phyloP scores from a whole-genome alignment of 2,113 vertebrate genomes.

The Trinectes maculatus region DNA sequence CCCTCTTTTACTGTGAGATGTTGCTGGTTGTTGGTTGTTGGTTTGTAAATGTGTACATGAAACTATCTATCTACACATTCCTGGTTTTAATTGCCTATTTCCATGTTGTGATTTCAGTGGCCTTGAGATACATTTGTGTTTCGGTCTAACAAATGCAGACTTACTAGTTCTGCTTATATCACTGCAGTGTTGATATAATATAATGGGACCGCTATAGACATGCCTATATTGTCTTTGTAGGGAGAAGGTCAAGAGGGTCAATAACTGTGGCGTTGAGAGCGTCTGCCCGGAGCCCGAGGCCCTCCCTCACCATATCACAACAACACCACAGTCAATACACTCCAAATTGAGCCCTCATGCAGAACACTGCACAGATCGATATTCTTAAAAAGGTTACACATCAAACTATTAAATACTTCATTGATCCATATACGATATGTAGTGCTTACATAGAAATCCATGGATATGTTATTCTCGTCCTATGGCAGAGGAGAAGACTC shows the following conservation, averaged over 20 bases:
- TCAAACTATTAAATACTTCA: conserved; percentile 85
- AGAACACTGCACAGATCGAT: conserved; percentile 80
- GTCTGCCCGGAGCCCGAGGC: conserved; percentile 79
- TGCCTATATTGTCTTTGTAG: conserved; percentile 51
- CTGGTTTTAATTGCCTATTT: too few relatives aligned
- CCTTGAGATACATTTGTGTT: too few relatives aligned
- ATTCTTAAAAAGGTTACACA: conserved; percentile 85
- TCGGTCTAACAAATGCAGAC: conserved; percentile 25
- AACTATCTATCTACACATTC: too few relatives aligned
- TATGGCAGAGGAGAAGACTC: conserved; percentile 21
- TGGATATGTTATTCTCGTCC: conserved; percentile 60
- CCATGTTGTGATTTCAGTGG: too few relatives aligned
- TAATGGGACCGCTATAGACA: conserved; percentile 26
- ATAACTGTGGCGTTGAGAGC: conserved; percentile 74
- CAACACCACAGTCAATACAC: conserved; percentile 82
- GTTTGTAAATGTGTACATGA: too few relatives aligned
- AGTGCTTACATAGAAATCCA: conserved; percentile 65
- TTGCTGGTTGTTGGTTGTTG: too few relatives aligned
- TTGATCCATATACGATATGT: conserved; percentile 75
- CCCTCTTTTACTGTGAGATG: too few relatives aligned
- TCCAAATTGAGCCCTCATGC: conserved; percentile 81
- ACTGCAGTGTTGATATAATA: conserved; percentile 40
- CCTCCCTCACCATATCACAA: conserved; percentile 78
- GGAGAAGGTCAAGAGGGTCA: conserved; percentile 82
- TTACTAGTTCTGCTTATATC: conserved; percentile 32